Evolutionary conservation across 2,113 vertebrate genomes (phyloP), one percentile per base, ranked within the genome.

Genomic region (Tachuris rubrigastra): DNA sequence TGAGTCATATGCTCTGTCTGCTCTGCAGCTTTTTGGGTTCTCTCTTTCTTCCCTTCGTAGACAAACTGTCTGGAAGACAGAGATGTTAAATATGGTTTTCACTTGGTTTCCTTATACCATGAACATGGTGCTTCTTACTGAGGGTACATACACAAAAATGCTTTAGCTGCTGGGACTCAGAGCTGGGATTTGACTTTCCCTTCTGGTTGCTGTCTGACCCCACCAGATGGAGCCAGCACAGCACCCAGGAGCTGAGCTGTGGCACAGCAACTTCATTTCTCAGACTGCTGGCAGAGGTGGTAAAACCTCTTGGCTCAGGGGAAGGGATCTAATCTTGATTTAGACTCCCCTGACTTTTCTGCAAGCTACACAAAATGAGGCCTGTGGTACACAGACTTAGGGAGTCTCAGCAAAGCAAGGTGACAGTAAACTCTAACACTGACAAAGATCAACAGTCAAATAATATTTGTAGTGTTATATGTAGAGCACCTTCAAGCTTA

Each of bases 201-300:
- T 84, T 4, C 37, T 55, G 42, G 13, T 88, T 21, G 37, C 39
- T 55, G 19, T 19, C 8, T 93, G 89, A 67, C 72, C 67, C 95
- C 77, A 10, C 42, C 86, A 97, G 95, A 90, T 93, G 94, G 94
- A 97, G 89, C 94, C 76, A 86, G 75, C 35, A 53, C 78, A 42
- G 10, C 28, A 2, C 12, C 55, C 5, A 6, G 30, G 78, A 49
- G 49, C 42, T 73, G 78, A 83, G 42, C 82, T 71, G 71, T 47
- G 58, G 79, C 72, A 8, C 33, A 31, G 60, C 41, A 33, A 60
- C 79, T 93, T 74, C 22, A 20, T 53, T 53, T 60, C 46, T 69
- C 30, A 11, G 25, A 1, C 73, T 91, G 50, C 53, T 89, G 75
- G 44, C 44, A 76, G 66, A 17, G 62, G 35, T 31, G 22, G 19